Percentiles rank a stretch among this genome's conserved stretches.
Conservation (phyloP, 2,113 vertebrate species). For the Shinisaurus crocodilurus region DNA sequence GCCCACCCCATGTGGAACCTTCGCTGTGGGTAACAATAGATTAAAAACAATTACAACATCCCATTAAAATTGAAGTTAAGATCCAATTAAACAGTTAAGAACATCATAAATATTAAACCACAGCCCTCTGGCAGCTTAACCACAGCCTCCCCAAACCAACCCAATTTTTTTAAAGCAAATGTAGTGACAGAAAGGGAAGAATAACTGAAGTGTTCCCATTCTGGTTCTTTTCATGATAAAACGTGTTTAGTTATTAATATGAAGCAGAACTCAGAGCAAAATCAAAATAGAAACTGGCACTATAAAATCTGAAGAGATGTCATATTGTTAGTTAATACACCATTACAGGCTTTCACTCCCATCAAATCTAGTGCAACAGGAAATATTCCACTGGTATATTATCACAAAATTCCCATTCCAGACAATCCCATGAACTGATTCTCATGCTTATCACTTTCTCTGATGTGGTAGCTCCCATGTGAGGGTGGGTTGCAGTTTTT, state of each 20-base stretch:
- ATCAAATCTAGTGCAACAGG: neutral
- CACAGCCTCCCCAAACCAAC: conserved; percentile 13
- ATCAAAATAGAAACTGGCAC: neutral
- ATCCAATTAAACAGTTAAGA: conserved; percentile 40
- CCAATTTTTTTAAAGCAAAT: conserved; percentile 21
- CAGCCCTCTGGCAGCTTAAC: conserved; percentile 33
- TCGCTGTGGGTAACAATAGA: conserved; percentile 25
- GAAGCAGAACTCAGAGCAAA: neutral
- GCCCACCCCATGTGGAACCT: conserved; percentile 19
- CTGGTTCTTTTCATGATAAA: neutral
- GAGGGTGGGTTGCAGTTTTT: neutral
- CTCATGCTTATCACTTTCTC: neutral
- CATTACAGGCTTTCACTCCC: neutral
- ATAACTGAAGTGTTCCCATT: neutral
- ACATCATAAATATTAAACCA: conserved; percentile 37
- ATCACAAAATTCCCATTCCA: neutral
- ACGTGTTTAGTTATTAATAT: conserved; percentile 3
- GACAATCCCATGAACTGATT: neutral
- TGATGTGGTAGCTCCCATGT: neutral
- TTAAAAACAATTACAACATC: conserved; percentile 38
- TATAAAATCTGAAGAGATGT: conserved; percentile 21
- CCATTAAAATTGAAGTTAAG: conserved; percentile 37
- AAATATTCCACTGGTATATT: neutral
- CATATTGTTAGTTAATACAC: neutral
- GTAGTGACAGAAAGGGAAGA: neutral